These are phyloP conservation scores for Trichacis sp. DNA, from an alignment of 2,888 invertebrate species.

Conservation along the genomic window DNA sequence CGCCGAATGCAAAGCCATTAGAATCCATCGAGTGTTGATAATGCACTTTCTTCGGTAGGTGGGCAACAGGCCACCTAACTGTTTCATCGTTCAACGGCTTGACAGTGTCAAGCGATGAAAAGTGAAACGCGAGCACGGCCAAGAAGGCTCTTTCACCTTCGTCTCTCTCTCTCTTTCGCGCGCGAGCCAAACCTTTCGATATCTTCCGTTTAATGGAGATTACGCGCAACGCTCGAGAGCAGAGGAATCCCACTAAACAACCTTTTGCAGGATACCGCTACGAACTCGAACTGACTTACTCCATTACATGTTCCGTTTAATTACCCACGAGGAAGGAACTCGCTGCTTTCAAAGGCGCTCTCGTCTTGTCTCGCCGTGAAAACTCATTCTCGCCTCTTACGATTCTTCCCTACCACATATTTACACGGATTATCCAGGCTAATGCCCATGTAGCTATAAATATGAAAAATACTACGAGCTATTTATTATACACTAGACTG, in stretches of 20 bases:
- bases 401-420: slow-evolving; percentile 35
- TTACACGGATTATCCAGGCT: slow-evolving; percentile 36
- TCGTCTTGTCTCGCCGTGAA: slow-evolving; percentile 36
- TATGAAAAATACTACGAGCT: slow-evolving; percentile 25
- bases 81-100: not conserved
- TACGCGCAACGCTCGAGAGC: slow-evolving; percentile 50
- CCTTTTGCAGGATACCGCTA: slow-evolving; percentile 56
- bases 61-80: not conserved
- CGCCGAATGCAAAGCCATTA: not conserved
- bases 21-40: not conserved
- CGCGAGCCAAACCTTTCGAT: slow-evolving; percentile 38
- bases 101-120: slow-evolving; percentile 17
- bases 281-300: slow-evolving; percentile 51
- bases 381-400: slow-evolving; percentile 39
- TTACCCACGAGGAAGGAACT: too few species aligned
- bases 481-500: slow-evolving; percentile 25
- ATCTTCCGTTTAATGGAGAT: slow-evolving; percentile 42
- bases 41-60: not conserved
- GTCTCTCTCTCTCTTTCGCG: not conserved
- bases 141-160: not conserved
- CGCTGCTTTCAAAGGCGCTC: slow-evolving; percentile 3
- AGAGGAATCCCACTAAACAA: slow-evolving; percentile 56
- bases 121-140: slow-evolving; percentile 23
- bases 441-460: slow-evolving; percentile 37
- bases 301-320: slow-evolving; percentile 58